These are phyloP conservation scores for Agrotis puta DNA, from an alignment of 2,888 invertebrate species.

Conservation along the genomic window DNA sequence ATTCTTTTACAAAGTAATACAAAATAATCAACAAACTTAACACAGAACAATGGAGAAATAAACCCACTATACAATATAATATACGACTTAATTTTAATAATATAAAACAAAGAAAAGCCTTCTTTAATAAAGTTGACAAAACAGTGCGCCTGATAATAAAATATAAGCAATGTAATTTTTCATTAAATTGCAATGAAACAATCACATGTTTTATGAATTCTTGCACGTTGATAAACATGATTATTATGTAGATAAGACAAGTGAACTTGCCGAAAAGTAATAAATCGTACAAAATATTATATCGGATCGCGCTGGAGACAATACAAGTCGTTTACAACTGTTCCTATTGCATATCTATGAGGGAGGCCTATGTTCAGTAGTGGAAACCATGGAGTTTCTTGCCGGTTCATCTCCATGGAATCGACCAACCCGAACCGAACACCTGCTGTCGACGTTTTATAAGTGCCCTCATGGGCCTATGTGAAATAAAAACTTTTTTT, in stretches of 20 bases:
- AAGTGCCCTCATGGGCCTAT: too few relatives aligned
- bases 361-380: too few relatives aligned
- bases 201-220: not conserved
- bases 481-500: too few relatives aligned
- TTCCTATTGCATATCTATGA: too few relatives aligned
- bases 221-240: not conserved
- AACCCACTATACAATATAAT: conserved; percentile 3
- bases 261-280: not conserved
- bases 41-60: conserved; percentile 11
- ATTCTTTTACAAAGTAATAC: not conserved
- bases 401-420: too few relatives aligned
- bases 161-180: conserved; percentile 34
- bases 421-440: too few relatives aligned
- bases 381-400: too few relatives aligned
- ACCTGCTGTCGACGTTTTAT: too few relatives aligned
- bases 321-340: too few relatives aligned
- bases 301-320: too few relatives aligned
- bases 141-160: conserved; percentile 38
- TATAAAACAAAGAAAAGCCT: conserved; percentile 3
- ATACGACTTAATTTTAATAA: not conserved
- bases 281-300: not conserved
- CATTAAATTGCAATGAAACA: conserved; percentile 25
- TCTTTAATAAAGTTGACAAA: conserved; percentile 23
- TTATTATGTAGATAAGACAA: not conserved
- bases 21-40: conserved; percentile 6